Evolutionary conservation across 1,140 invertebrate species (phyloP), one percentile per base, ranked within the genome.

Genomic region (Scaptomyza pallida): DNA sequence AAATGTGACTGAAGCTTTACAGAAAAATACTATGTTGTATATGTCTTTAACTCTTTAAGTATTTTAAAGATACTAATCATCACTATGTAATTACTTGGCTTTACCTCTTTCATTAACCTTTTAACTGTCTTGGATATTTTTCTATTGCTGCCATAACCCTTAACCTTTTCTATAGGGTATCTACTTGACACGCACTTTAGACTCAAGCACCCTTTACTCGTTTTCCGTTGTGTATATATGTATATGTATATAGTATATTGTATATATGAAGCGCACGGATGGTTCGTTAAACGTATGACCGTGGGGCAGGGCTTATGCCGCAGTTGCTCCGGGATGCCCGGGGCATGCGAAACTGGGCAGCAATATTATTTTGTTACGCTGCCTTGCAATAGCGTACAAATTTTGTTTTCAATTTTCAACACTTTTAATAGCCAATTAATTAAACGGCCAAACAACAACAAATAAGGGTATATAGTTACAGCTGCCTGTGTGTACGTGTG

Each of bases 361-460:
- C 17, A 65, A 43, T 71, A 67, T 63, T 67, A 60, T 86, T 71
- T 61, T 63, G 63, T 37, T 40, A 13, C 33, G 19, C 30, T 65
- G 44, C 35, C 62, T 44, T 69, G 59, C 60, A 76, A 44, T 59
- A 61, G 68, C 72, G 44, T 30, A 63, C 63, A 65, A 86, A 75
- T 81, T 61, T 77, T 78, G 63, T 88, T 81, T 88, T 86, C 77
- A 85, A 85, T 85, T 86, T 85, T 85, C 74, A 86, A 81, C 82
- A 86, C 82, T 88, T 86, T 86, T 86, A 88, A 88, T 88, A 65
- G 81, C 43, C 82, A 86, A 88, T 86, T 86, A 86, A 88, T 88
- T 86, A 86, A 88, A 63, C 55, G 59, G 64, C 41, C 78, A 81
- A 81, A 78, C 59, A 80, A 67, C 64, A 80, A 67, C 77, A 88